A percentile compares a stretch with the other conserved stretches of the same genome.
Conservation (phyloP, 30 jellyfish, hydroid and myxozoan species). For the Hydra vulgaris region DNA sequence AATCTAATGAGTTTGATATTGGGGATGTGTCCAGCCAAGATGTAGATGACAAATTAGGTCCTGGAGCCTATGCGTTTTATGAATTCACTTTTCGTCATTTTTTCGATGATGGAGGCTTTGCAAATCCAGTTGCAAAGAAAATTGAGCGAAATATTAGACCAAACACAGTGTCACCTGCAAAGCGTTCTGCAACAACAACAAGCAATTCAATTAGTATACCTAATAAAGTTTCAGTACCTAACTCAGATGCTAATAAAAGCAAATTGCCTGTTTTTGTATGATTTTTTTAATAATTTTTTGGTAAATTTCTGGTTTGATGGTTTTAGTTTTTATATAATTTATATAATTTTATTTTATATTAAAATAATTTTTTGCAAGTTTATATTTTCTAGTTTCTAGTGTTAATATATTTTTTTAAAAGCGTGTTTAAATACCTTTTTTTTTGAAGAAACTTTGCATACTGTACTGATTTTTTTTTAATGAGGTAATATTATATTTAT, state of each 20-base stretch:
- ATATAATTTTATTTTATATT: too few relatives aligned
- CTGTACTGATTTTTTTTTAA: not conserved
- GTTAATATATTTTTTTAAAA: too few relatives aligned
- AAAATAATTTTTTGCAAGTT: not conserved
- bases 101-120: slow-evolving; percentile 97
- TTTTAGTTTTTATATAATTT: not conserved
- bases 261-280: slow-evolving; percentile 94
- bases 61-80: slow-evolving; percentile 88
- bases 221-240: slow-evolving; percentile 79
- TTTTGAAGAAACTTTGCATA: not conserved
- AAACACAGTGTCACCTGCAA: slow-evolving; percentile 24
- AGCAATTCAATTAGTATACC: slow-evolving; percentile 84
- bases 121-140: slow-evolving; percentile 8
- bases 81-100: slow-evolving; percentile 96
- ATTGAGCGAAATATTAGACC: slow-evolving; percentile 14
- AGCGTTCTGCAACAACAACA: slow-evolving; percentile 69
- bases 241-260: slow-evolving; percentile 48
- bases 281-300: not conserved
- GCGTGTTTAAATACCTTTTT: too few relatives aligned
- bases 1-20: slow-evolving; percentile 30
- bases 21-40: slow-evolving; percentile 49
- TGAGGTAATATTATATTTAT: not conserved
- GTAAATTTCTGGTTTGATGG: not conserved
- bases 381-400: not conserved
- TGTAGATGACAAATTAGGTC: slow-evolving; percentile 41